Base-by-base conservation (phyloP, 2,113 vertebrate species). In the Etheostoma cragini region DNA sequence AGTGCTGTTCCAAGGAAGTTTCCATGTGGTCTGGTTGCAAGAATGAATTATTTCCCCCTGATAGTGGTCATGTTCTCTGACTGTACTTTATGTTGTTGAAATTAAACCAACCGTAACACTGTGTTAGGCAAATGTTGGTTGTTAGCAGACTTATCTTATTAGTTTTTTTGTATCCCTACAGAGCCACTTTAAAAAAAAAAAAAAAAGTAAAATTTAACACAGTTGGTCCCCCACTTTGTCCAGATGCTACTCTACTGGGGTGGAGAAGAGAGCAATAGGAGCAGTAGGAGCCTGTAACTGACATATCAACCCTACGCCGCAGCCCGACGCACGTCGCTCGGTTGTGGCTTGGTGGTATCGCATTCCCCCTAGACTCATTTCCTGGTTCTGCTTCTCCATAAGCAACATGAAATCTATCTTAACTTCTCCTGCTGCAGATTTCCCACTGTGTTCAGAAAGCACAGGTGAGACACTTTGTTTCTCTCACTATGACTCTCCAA, bases 31-130 rank as follows among this genome's bases (percentile, higher is more conserved):
- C 22, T 62, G 22, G 62, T 70, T 50, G 26, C 8, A 11, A 50
- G 68, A 75, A 72, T 17, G 30, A 46, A 60, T 70, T 56, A 6
- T 64, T 64, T 69, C 45, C 8, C 53, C 12, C 3, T 56, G 46
- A 22, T 72, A 47, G 14, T 12, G 1, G 7, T 21, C 16, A 22
- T 15, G 3, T 12, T 13, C 10, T n/a, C 26, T 12, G 6, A 35
- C 22, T 53, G 15, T 33, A 14, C 24, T 42, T 49, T 12, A 54
- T 53, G 42, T 11, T 73, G 26, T 58, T 57, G 4, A 38, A 12
- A 61, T 46, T 68, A 50, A 72, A 46, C 22, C 49, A 49, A 54
- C 52, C 38, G 8, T 17, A 30, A 60, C 24, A 0, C 57, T 17
- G 15, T 35, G 15, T 35, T 35, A 8, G 56, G 3, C n/a, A 24